Conservation (phyloP, 2,797 vertebrate species). For the Notamacropus eugenii region DNA sequence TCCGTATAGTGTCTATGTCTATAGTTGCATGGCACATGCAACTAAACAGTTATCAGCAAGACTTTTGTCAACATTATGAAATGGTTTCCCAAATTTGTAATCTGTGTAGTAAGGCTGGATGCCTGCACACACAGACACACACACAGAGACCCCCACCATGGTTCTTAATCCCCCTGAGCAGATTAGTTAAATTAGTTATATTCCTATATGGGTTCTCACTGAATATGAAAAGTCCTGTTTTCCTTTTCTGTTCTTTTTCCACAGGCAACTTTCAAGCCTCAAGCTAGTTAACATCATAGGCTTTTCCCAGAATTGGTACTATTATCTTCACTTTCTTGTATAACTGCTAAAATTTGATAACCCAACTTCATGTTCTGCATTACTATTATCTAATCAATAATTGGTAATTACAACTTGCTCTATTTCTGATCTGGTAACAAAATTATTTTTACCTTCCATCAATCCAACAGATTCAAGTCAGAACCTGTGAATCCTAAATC, state of each 20-base stretch:
- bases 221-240: slow-evolving; percentile 24
- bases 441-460: no score
- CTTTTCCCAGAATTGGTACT: no score
- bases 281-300: no score
- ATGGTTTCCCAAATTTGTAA: slow-evolving; percentile 36
- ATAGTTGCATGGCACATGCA: background rate
- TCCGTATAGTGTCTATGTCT: background rate
- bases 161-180: slow-evolving; percentile 16
- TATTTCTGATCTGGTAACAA: no score
- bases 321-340: no score
- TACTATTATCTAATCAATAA: no score
- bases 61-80: background rate
- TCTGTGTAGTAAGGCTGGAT: slow-evolving; percentile 23
- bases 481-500: no score
- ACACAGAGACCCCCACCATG: background rate
- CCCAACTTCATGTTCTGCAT: no score
- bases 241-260: background rate
- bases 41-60: background rate
- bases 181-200: background rate
- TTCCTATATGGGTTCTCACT: background rate
- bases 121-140: background rate
- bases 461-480: no score
- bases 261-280: no score
- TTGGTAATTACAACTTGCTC: no score
- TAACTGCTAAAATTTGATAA: no score